Base-by-base conservation (phyloP, 1,140 invertebrate species). In the Apocrypta bakeri region DNA sequence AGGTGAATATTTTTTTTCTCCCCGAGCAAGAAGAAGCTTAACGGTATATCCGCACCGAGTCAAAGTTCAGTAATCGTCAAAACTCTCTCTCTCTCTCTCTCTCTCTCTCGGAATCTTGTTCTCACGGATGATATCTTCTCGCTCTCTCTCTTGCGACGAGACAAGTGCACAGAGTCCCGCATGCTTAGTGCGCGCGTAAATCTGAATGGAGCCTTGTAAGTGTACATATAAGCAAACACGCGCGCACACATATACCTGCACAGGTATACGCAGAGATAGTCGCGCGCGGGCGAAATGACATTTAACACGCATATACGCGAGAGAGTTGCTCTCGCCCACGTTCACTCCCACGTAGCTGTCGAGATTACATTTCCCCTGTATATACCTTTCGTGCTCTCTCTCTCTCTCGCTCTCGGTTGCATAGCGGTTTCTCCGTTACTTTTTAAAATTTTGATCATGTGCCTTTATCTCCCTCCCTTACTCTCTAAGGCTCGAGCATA, bases 111-210 rank as follows among this genome's bases (percentile, higher is more conserved):
- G 37, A 72, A 72, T 74, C 12, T 74, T 25, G 42, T 74, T 74
- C 72, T 74, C 72, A 74, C 72, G 72, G 42, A 42, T 73, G 71
- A 73, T 42, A 73, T 73, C 33, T n/a, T 24, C 21, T 29, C 68
- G 21, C 48, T 2, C 9, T 24, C 21, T 29, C 68, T 56, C 48
- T 2, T 37, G 33, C 56, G 66, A 33, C 31, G n/a, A 27, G 72
- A 74, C 72, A 74, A 74, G 72, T 74, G 74, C 74, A 37, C 42
- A 11, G 72, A 17, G 48, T 12, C 6, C 40, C 40, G 40, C 40
- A 4, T 42, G 48, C 48, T 56, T 17, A 17, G 1, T 56, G 42
- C 42, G 7, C 71, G 71, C 33, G 37, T 56, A 56, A 56, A 42
- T 42, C 71, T 37, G 68, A 72, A 72, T 72, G 72, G 24, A 42